phyloP scores from a whole-genome alignment of 1,140 invertebrate genomes.

The Oscheius sp. region DNA sequence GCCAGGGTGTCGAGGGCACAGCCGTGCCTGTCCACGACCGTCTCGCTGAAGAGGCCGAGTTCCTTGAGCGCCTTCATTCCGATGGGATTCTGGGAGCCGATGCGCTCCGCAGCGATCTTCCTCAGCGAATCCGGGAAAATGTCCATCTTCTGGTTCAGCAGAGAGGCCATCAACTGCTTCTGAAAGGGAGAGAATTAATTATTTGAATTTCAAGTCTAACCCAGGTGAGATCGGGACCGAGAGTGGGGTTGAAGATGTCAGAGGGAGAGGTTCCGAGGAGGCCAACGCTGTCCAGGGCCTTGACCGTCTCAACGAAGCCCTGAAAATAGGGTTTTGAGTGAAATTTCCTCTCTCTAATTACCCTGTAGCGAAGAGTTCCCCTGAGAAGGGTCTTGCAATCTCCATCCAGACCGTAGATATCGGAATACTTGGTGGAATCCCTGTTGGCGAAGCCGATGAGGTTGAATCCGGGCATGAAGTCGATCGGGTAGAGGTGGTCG shows the following conservation, averaged over 20 bases:
- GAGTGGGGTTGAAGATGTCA: slow-evolving; percentile 80
- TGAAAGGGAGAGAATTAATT: slow-evolving; percentile 13
- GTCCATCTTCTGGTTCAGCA: slow-evolving; percentile 79
- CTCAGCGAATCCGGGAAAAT: slow-evolving; percentile 91
- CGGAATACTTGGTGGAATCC: slow-evolving; percentile 84
- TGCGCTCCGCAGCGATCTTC: slow-evolving; percentile 72
- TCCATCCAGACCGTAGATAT: slow-evolving; percentile 77
- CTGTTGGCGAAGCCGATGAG: slow-evolving; percentile 93
- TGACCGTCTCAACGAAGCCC: slow-evolving; percentile 84
- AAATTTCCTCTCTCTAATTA: slow-evolving; percentile 3
- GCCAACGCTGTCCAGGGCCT: slow-evolving; percentile 79
- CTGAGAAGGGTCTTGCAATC: slow-evolving; percentile 83
- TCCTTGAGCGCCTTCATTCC: slow-evolving; percentile 48
- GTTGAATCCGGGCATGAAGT: slow-evolving; percentile 92
- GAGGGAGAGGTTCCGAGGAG: slow-evolving; percentile 81
- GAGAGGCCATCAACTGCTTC: slow-evolving; percentile 80
- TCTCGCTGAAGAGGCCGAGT: slow-evolving; percentile 81
- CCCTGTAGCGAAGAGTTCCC: slow-evolving; percentile 79
- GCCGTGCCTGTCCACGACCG: slow-evolving; percentile 71
- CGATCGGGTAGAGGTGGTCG: slow-evolving; percentile 72
- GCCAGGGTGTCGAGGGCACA: slow-evolving; percentile 85
- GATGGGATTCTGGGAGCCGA: slow-evolving; percentile 68
- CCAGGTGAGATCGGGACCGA: slow-evolving; percentile 93
- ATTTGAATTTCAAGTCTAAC: slow-evolving; percentile 64
- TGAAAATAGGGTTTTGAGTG: slow-evolving; percentile 47